Conservation (phyloP, 2,113 vertebrate species). For the Etheostoma cragini region DNA sequence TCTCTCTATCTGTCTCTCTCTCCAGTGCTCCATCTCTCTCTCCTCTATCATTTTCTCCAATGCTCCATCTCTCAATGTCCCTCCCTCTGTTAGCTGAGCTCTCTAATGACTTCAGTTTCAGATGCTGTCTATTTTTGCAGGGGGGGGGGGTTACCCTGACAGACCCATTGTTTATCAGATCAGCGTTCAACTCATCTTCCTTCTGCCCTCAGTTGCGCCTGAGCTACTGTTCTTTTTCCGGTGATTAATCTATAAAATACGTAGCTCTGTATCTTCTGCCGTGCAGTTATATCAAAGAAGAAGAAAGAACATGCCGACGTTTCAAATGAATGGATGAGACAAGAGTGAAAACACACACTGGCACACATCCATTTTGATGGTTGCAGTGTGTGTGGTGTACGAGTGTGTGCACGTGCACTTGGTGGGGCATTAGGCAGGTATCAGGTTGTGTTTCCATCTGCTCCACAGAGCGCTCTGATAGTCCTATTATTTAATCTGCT, state of each 20-base stretch:
- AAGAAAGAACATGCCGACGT: slow-evolving; percentile 34
- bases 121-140: slow-evolving; percentile 58
- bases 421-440: slow-evolving; percentile 80
- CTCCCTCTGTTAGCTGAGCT: slow-evolving; percentile 57
- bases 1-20: slow-evolving; percentile 23
- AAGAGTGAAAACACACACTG: slow-evolving; percentile 44
- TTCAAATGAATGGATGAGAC: slow-evolving; percentile 36
- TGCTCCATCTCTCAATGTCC: slow-evolving; percentile 15
- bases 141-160: slow-evolving; percentile 41
- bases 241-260: slow-evolving; percentile 18
- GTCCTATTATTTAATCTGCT: slow-evolving; percentile 84
- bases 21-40: not conserved
- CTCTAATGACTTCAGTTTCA: slow-evolving; percentile 69
- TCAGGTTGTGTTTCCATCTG: slow-evolving; percentile 84
- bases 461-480: slow-evolving; percentile 81
- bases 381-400: slow-evolving; percentile 8
- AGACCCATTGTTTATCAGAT: slow-evolving; percentile 69
- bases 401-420: slow-evolving; percentile 27
- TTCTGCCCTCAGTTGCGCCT: slow-evolving; percentile 13
- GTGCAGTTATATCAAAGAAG: not conserved
- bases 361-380: slow-evolving; percentile 21
- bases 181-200: slow-evolving; percentile 39
- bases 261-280: not conserved
- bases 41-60: not conserved
- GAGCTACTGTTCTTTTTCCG: slow-evolving; percentile 4